phyloP scores from a whole-genome alignment of 2,888 invertebrate species.

The Gonocerus acuteangulatus region DNA sequence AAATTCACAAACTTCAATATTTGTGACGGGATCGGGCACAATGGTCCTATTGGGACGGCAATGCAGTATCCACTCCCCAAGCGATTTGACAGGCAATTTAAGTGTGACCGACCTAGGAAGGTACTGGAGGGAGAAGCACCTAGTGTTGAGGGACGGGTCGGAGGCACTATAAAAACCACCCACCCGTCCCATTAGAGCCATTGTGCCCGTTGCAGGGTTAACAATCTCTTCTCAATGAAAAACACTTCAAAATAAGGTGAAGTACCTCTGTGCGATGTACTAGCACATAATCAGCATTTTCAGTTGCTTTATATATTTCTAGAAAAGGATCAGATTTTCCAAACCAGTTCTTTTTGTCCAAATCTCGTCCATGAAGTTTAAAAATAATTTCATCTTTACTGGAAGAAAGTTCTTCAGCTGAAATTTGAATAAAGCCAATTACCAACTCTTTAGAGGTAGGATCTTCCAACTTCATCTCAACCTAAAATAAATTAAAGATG shows the following conservation, averaged over 20 bases:
- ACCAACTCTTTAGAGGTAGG: conserved; percentile 30
- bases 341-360: conserved; percentile 44
- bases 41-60: no score
- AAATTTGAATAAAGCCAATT: conserved; percentile 37
- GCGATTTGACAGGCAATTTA: no score
- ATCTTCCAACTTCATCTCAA: conserved; percentile 38
- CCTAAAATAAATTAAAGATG: not conserved
- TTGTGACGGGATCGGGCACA: no score
- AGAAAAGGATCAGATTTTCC: conserved; percentile 44
- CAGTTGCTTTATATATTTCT: conserved; percentile 44
- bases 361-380: conserved; percentile 41
- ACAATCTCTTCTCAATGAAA: no score
- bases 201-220: no score
- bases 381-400: conserved; percentile 43
- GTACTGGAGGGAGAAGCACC: no score
- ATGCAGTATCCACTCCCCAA: no score
- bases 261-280: conserved; percentile 51
- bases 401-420: conserved; percentile 43
- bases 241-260: not conserved
- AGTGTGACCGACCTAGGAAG: no score
- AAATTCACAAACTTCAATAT: no score
- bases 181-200: no score
- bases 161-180: no score
- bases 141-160: no score
- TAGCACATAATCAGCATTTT: conserved; percentile 44